phyloP scores from a whole-genome alignment of 1,140 invertebrate species.

The Vollenhovia emeryi region DNA sequence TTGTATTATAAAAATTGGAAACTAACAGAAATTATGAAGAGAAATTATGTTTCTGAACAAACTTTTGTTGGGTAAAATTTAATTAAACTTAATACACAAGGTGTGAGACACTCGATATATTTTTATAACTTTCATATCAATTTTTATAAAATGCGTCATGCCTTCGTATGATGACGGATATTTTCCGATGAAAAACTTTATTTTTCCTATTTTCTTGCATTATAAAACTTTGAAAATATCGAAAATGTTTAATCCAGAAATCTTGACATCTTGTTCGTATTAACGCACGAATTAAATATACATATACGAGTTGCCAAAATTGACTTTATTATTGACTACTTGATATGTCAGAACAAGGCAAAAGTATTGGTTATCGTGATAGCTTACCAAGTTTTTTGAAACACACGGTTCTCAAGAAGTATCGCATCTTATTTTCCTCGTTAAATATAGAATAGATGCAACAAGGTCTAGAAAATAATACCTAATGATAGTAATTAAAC shows the following conservation, averaged over 20 bases:
- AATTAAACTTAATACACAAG: slow-evolving; percentile 14
- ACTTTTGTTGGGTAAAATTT: not conserved
- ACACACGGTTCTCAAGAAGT: not conserved
- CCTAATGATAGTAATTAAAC: slow-evolving; percentile 43
- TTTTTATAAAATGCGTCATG: slow-evolving; percentile 11
- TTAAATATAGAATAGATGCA: not conserved
- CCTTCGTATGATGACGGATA: not conserved
- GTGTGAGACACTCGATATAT: slow-evolving; percentile 1
- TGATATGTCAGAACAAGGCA: not conserved
- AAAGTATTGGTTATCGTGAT: not conserved
- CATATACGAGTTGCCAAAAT: not conserved
- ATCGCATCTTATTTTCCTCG: slow-evolving; percentile 15
- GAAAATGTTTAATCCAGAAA: not conserved
- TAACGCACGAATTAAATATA: not conserved
- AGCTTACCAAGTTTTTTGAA: slow-evolving; percentile 7
- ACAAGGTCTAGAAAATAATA: slow-evolving; percentile 44
- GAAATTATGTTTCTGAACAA: not conserved
- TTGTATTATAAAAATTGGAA: not conserved
- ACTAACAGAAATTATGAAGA: not conserved
- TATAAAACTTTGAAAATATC: not conserved
- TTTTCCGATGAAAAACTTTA: slow-evolving; percentile 12
- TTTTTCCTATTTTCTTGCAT: not conserved
- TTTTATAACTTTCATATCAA: slow-evolving; percentile 30
- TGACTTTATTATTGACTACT: not conserved
- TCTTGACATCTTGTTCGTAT: not conserved